Evolutionary conservation across 2,797 vertebrate genomes (phyloP).

Genomic region (Neosilurus mollespiculum): DNA sequence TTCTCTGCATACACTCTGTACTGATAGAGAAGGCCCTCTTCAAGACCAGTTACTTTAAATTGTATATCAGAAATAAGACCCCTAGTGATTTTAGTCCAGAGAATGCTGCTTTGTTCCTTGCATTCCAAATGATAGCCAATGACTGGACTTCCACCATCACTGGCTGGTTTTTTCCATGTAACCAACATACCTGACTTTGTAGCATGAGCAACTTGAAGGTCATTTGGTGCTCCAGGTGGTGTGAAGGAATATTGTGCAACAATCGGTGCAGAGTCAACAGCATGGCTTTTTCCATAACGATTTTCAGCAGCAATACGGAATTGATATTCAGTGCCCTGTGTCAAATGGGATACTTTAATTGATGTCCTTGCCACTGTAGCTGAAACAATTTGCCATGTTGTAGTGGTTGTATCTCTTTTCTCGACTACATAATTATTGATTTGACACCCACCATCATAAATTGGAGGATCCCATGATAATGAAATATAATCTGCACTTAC

Average conservation of each 20-base stretch:
- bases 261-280: constrained; percentile 84
- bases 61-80: constrained; percentile 86
- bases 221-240: constrained; percentile 86
- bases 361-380: constrained; percentile 96
- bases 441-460: constrained; percentile 91
- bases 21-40: constrained; percentile 98
- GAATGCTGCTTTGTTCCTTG: constrained; percentile 96
- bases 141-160: constrained; percentile 92
- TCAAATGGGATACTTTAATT: constrained; percentile 90
- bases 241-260: constrained; percentile 97
- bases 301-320: constrained; percentile 98
- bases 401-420: constrained; percentile 97
- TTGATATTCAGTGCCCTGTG: constrained; percentile 95
- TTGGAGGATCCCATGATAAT: constrained; percentile 90
- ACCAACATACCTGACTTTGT: constrained; percentile 93
- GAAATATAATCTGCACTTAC: constrained; percentile 94
- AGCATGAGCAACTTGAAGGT: constrained; percentile 74
- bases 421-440: constrained; percentile 97
- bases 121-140: constrained; percentile 94
- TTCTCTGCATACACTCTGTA: constrained; percentile 97
- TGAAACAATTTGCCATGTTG: constrained; percentile 92
- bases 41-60: constrained; percentile 90
- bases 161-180: constrained; percentile 90
- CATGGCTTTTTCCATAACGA: constrained; percentile 95
- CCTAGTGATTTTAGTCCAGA: constrained; percentile 94